Evolutionary conservation across 2,888 invertebrate species (phyloP).

Genomic region (Endomychus coccineus): DNA sequence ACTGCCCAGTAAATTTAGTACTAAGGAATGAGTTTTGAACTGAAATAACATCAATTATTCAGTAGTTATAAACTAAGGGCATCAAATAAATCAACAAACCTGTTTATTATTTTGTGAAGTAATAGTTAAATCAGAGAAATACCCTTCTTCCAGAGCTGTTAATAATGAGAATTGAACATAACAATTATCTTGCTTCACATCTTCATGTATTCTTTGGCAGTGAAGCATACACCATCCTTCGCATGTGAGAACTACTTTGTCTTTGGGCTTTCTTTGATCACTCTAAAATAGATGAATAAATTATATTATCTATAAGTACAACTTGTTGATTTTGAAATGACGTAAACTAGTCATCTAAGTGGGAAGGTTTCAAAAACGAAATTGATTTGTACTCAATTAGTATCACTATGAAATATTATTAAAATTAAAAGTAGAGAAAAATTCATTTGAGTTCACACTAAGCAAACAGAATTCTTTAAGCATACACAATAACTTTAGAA

Average conservation of each 20-base stretch:
- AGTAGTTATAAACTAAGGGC: constrained; percentile 14
- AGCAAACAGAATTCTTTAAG: too few relatives aligned
- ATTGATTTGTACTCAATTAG: too few relatives aligned
- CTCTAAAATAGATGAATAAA: constrained; percentile 21
- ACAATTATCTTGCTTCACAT: constrained; percentile 42
- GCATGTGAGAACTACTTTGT: constrained; percentile 51
- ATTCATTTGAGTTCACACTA: too few relatives aligned
- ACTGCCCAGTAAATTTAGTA: constrained; percentile 50
- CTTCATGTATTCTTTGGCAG: constrained; percentile 51
- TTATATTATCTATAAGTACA: not conserved
- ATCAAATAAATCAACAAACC: constrained; percentile 33
- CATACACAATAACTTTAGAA: too few relatives aligned
- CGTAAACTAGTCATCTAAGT: constrained; percentile 7
- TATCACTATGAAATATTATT: too few relatives aligned
- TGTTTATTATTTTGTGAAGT: constrained; percentile 47
- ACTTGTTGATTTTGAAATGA: not conserved
- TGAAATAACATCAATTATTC: constrained; percentile 27
- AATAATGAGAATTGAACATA: constrained; percentile 55
- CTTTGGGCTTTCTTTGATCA: constrained; percentile 43
- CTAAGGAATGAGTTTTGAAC: constrained; percentile 51
- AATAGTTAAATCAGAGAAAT: constrained; percentile 55
- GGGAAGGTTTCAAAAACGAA: too few relatives aligned
- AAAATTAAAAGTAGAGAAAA: too few relatives aligned
- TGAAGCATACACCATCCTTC: constrained; percentile 57
- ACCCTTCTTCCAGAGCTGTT: constrained; percentile 58